These are phyloP conservation scores for Eretmocerus hayati DNA, from an alignment of 2,888 invertebrate genomes.

Conservation along the genomic window DNA sequence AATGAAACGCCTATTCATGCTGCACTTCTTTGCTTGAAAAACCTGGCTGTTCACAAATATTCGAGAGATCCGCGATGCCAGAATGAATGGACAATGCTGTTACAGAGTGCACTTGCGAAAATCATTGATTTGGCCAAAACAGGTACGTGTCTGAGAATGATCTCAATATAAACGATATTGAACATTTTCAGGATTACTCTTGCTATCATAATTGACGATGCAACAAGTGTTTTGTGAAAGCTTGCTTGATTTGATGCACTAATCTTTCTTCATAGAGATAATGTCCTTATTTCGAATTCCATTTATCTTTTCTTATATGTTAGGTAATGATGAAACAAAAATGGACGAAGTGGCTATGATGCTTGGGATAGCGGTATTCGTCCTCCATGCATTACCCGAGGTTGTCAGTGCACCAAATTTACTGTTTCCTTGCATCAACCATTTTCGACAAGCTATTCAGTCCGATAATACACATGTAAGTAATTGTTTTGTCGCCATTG, in stretches of 20 bases:
- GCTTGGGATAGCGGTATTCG: conserved; percentile 80
- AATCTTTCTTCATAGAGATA: too few species aligned
- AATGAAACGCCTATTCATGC: conserved; percentile 67
- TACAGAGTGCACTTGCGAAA: conserved; percentile 85
- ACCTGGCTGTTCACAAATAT: conserved; percentile 60
- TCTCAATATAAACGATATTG: too few species aligned
- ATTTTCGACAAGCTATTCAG: conserved; percentile 78
- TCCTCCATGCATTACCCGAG: conserved; percentile 73
- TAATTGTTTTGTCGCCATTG: conserved; percentile 9
- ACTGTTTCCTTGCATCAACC: conserved; percentile 86
- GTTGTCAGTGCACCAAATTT: conserved; percentile 73
- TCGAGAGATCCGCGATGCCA: conserved; percentile 56
- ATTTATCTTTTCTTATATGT: neutral
- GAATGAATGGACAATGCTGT: conserved; percentile 68
- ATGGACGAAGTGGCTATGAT: conserved; percentile 83
- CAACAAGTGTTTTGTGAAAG: too few species aligned
- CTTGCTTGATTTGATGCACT: too few species aligned
- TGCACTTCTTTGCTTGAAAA: conserved; percentile 69
- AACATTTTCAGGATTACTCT: too few species aligned
- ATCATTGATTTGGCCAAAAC: conserved; percentile 86
- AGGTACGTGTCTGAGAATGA: conserved; percentile 46
- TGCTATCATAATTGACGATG: neutral
- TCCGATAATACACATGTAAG: conserved; percentile 56
- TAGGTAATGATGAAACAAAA: conserved; percentile 63
- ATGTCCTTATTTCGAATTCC: too few species aligned